Evolutionary conservation across 2,797 vertebrate species (phyloP).

Genomic region (Vultur gryphus): DNA sequence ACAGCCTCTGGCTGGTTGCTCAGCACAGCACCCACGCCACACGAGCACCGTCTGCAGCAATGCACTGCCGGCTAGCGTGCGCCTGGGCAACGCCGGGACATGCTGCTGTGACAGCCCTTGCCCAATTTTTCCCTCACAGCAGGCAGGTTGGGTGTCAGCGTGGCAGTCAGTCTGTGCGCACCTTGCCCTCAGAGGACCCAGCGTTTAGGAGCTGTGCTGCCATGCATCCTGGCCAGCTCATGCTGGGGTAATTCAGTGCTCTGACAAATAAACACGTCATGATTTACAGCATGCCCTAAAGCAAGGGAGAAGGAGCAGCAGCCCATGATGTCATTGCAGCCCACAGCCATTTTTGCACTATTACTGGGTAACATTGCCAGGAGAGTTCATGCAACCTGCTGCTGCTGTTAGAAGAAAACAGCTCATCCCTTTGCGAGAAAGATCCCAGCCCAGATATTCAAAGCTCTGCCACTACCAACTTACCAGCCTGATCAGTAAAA

Average conservation of each 20-base stretch:
- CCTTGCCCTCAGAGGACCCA: neutral
- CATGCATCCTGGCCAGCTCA: neutral
- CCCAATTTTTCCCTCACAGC: neutral
- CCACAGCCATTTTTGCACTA: neutral
- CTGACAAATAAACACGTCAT: neutral
- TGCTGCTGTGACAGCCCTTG: neutral
- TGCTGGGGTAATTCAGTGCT: neutral
- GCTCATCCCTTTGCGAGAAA: neutral
- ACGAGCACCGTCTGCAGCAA: fast-evolving
- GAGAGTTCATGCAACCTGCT: neutral
- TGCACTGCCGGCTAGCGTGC: fast-evolving
- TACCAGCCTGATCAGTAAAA: neutral
- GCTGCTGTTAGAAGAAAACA: neutral
- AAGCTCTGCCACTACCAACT: neutral
- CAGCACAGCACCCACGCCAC: neutral
- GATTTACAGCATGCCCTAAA: neutral
- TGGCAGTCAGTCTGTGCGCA: neutral
- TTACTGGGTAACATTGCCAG: neutral
- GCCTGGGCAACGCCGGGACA: fast-evolving
- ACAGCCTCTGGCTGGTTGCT: neutral
- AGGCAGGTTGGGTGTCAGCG: neutral
- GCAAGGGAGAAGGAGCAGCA: neutral
- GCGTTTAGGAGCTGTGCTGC: neutral
- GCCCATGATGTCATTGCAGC: neutral
- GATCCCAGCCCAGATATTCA: neutral